Percentiles rank a stretch among this genome's conserved stretches.
Conservation (phyloP, 35 echinoderm and acorn worm genomes). For the Stichopus chloronotus region DNA sequence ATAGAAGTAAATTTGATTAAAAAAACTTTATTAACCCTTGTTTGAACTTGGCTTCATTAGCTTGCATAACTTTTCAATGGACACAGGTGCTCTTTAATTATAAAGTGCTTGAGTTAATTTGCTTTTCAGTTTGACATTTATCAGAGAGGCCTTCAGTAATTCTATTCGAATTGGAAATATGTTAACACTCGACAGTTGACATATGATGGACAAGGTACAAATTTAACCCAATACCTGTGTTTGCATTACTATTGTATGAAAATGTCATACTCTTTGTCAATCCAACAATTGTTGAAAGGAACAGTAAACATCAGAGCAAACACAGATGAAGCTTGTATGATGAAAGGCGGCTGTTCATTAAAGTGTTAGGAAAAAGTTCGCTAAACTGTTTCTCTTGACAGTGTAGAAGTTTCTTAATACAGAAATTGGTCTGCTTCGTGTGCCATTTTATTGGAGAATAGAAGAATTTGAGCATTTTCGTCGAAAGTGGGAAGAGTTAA, state of each 20-base stretch:
- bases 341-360: not conserved
- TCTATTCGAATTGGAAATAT: not conserved
- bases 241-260: not conserved
- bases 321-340: not conserved
- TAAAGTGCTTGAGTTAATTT: not conserved
- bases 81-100: not conserved
- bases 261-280: not conserved
- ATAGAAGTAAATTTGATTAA: too few species aligned
- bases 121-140: not conserved
- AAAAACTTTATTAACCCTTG: too few species aligned
- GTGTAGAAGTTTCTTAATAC: too few species aligned
- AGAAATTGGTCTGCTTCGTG: too few species aligned
- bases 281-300: not conserved
- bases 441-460: too few species aligned
- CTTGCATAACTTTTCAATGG: not conserved
- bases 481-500: too few species aligned
- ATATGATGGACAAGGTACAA: slow-evolving; percentile 4
- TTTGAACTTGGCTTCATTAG: too few species aligned
- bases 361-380: too few species aligned
- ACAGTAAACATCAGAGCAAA: not conserved
- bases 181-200: not conserved
- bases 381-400: too few species aligned
- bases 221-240: not conserved
- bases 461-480: too few species aligned
- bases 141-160: not conserved